Base-by-base conservation (phyloP, 2,888 invertebrate genomes). In the Andrena praecox region DNA sequence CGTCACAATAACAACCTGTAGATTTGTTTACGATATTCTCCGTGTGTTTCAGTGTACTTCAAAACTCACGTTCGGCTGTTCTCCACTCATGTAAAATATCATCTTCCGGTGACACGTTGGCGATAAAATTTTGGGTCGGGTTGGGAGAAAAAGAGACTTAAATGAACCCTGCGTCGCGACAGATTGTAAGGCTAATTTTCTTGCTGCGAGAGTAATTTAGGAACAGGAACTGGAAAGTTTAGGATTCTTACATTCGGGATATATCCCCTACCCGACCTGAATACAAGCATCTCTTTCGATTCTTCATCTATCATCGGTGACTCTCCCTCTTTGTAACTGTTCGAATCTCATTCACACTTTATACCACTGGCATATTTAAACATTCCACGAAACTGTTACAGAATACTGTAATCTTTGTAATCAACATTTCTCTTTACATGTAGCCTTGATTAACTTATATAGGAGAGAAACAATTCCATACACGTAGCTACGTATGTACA, bases 1-100 rank as follows among this genome's bases (percentile, higher is more conserved):
- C 68, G 68, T 68, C 56, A 68, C n/a, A 71, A n/a, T 56, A 54
- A 70, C 8, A 70, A 69, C 62, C 70, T 71, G 27, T 86, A 75
- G 54, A 52, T 31, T 73, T 76, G 63, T 76, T 77, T 78, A 52
- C 48, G 52, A 56, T 42, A 12, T 67, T 60, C 64, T 63, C 50
- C 42, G 31, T 50, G 24, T 56, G 60, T 52, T 35, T 85, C 72
- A 68, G 52, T 82, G 77, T 86, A 35, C 50, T 35, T 67, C 50
- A 33, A 48, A 59, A 66, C 66, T 78, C 66, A 33, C 52, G 10
- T n/a, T 35, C 10, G 54, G 66, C 35, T 72, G 54, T 48, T 48
- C 59, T 56, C 60, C 48, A 50, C 29, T 68, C 52, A 42, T 50
- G 24, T 54, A 74, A 73, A 48, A 54, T 50, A 68, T 66, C 50